These are phyloP conservation scores for Diadromus collaris DNA, from an alignment of 2,888 invertebrate genomes.

Conservation along the genomic window DNA sequence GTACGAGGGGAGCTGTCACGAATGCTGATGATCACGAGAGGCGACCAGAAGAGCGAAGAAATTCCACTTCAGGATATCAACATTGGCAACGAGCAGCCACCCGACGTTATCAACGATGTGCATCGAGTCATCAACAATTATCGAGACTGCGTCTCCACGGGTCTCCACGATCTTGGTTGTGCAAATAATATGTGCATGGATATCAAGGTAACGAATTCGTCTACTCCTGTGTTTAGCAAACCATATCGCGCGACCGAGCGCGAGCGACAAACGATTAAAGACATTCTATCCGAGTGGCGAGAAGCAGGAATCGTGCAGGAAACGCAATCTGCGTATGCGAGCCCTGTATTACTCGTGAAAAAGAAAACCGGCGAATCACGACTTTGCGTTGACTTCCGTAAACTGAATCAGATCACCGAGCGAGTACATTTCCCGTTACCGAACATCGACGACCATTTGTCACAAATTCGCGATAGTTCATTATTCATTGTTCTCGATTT, in stretches of 20 bases:
- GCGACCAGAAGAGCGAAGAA: neutral
- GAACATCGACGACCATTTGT: conserved; percentile 44
- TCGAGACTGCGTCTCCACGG: no score
- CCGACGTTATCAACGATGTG: neutral
- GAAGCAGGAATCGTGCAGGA: conserved; percentile 42
- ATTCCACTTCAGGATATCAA: neutral
- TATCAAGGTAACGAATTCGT: neutral
- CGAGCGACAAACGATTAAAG: conserved; percentile 25
- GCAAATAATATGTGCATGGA: conserved; percentile 21
- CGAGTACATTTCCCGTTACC: conserved; percentile 30
- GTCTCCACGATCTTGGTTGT: conserved; percentile 1
- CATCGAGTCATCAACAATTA: neutral
- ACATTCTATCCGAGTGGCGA: conserved; percentile 42
- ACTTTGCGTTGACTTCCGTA: conserved; percentile 47
- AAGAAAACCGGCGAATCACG: conserved; percentile 54
- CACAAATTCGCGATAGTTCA: neutral
- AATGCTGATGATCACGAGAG: neutral
- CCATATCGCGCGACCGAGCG: neutral
- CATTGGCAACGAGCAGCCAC: conserved; percentile 2
- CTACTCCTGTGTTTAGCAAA: neutral
- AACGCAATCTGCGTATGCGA: conserved; percentile 55
- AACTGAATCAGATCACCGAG: conserved; percentile 15
- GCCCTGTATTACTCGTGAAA: conserved; percentile 55
- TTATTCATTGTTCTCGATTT: no score
- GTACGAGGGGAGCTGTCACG: neutral